These are phyloP conservation scores for Salminus brasiliensis DNA, from an alignment of 2,113 vertebrate genomes.

Conservation along the genomic window DNA sequence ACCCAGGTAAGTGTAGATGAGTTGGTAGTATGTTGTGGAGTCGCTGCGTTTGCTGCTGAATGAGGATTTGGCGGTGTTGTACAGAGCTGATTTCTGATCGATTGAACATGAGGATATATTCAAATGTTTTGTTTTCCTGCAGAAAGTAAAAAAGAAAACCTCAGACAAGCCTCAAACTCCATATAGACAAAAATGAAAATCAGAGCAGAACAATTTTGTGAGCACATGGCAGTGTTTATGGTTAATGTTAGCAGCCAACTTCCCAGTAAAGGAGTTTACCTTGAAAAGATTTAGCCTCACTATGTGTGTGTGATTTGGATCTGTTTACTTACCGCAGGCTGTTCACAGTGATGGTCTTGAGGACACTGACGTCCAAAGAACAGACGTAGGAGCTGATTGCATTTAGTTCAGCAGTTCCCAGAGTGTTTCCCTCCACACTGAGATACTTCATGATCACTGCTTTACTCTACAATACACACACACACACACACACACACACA, in stretches of 20 bases:
- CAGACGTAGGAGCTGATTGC: constrained; percentile 70
- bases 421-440: constrained; percentile 47
- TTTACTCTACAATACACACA: constrained; percentile 63
- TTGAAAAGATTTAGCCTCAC: no score
- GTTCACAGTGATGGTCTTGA: constrained; percentile 50
- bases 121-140: constrained; percentile 58
- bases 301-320: no score
- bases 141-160: not conserved
- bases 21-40: constrained; percentile 55
- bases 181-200: no score
- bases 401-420: constrained; percentile 67
- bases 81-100: constrained; percentile 64
- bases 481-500: constrained; percentile 20
- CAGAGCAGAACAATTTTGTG: no score
- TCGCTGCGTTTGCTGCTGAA: constrained; percentile 53
- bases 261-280: no score
- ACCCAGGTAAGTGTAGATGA: constrained; percentile 77
- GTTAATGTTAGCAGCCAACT: no score
- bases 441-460: constrained; percentile 70
- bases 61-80: constrained; percentile 63
- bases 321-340: constrained; percentile 68
- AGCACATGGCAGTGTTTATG: no score
- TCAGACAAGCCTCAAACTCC: no score
- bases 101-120: constrained; percentile 64
- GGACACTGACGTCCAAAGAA: constrained; percentile 55